Percentiles rank a stretch among this genome's conserved stretches.
These are phyloP conservation scores for Paracyclopina nana DNA, from an alignment of 1,140 invertebrate species.

Conservation along the genomic window DNA sequence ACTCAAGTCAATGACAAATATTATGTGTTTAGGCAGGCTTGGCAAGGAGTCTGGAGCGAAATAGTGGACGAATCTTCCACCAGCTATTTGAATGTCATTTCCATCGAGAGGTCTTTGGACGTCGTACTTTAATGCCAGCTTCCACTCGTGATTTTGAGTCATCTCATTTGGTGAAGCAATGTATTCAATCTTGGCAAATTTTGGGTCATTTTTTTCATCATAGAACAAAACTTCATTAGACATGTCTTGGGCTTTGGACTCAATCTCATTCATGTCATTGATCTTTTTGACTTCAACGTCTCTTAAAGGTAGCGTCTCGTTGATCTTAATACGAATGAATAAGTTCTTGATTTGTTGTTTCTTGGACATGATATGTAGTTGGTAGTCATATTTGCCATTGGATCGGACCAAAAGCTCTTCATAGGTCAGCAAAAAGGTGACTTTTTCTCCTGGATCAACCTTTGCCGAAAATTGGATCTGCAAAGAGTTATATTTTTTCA, in stretches of 20 bases:
- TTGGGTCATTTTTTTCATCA: neutral
- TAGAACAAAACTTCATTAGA: neutral
- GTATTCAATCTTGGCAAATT: neutral
- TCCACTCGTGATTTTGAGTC: neutral
- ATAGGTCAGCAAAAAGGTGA: slow-evolving; percentile 18
- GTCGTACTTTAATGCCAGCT: slow-evolving; percentile 6
- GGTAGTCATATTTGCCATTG: slow-evolving; percentile 14
- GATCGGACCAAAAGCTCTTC: slow-evolving; percentile 17
- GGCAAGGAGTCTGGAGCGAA: slow-evolving; percentile 39
- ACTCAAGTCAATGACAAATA: slow-evolving; percentile 48
- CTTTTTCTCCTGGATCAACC: slow-evolving; percentile 11
- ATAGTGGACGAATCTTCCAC: slow-evolving; percentile 57
- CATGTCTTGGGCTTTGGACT: neutral
- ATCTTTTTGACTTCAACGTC: slow-evolving; percentile 3
- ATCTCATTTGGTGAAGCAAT: neutral
- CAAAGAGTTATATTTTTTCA: neutral
- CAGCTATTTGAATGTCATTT: slow-evolving; percentile 33
- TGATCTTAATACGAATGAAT: neutral
- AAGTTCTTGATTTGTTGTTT: neutral
- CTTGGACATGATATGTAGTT: slow-evolving; percentile 13
- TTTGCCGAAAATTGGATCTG: neutral
- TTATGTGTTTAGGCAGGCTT: slow-evolving; percentile 41
- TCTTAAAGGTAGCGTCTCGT: slow-evolving; percentile 8
- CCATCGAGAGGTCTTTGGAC: slow-evolving; percentile 1
- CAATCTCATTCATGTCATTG: neutral